Evolutionary conservation across 2,797 vertebrate species (phyloP).

Genomic region (Mormyrops attenuatus): DNA sequence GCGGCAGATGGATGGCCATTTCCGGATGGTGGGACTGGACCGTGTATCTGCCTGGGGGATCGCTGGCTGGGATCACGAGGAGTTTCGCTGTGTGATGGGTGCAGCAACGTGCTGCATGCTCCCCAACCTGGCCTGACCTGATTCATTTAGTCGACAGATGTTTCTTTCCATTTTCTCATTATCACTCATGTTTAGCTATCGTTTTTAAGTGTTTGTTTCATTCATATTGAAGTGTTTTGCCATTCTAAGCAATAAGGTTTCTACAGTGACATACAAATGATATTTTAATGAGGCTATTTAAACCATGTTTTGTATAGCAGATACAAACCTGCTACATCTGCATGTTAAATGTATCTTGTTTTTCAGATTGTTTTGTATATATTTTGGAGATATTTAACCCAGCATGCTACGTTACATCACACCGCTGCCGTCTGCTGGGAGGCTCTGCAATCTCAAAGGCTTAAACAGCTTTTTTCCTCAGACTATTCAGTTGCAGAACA

Average conservation of each 20-base stretch:
- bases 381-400: background rate
- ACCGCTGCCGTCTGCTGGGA: background rate
- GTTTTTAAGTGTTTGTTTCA: background rate
- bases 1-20: background rate
- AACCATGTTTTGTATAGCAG: background rate
- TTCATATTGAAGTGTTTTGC: background rate
- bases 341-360: background rate
- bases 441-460: background rate
- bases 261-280: background rate
- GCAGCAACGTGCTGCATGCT: background rate
- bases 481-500: background rate
- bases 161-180: background rate
- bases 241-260: background rate
- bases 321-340: background rate
- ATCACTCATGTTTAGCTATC: background rate
- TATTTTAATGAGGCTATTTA: constrained; percentile 4
- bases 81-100: background rate
- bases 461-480: background rate
- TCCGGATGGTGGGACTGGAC: background rate
- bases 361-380: background rate
- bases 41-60: background rate
- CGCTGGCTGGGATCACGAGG: background rate
- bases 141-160: background rate
- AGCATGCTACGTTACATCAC: background rate
- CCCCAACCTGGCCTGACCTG: background rate